phyloP scores from a whole-genome alignment of 2,888 invertebrate genomes.

The Leucoma salicis region DNA sequence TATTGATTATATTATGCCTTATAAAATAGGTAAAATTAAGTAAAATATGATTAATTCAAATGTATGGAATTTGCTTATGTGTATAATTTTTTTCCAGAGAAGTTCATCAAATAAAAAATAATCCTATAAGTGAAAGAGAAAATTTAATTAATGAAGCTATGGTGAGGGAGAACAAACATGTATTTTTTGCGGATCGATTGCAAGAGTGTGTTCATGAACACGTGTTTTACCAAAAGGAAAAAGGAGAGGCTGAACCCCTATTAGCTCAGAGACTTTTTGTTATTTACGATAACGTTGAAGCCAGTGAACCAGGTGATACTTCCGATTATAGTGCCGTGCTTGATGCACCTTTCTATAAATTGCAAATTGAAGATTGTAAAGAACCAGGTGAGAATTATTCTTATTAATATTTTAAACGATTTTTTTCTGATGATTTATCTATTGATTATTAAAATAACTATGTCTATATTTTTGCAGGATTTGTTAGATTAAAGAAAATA shows the following conservation, averaged over 20 bases:
- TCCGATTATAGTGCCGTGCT: conserved; percentile 82
- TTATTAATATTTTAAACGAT: too few species aligned
- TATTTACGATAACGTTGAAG: conserved; percentile 88
- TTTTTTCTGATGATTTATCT: too few species aligned
- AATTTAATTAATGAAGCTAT: conserved; percentile 75
- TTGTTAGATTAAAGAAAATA: conserved; percentile 78
- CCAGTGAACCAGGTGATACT: conserved; percentile 84
- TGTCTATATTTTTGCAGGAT: conserved; percentile 73
- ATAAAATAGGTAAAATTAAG: too few species aligned
- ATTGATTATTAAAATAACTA: too few species aligned
- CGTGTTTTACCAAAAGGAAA: conserved; percentile 74
- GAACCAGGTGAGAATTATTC: conserved; percentile 55
- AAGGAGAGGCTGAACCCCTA: conserved; percentile 76
- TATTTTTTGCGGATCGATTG: conserved; percentile 86
- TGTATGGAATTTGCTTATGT: too few species aligned
- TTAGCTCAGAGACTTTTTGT: conserved; percentile 85
- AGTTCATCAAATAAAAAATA: conserved; percentile 72
- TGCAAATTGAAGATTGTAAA: conserved; percentile 80
- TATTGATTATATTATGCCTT: too few species aligned
- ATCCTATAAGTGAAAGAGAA: conserved; percentile 72
- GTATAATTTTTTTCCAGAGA: conserved; percentile 79
- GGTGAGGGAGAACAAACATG: conserved; percentile 83
- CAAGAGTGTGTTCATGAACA: conserved; percentile 85
- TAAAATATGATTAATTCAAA: too few species aligned
- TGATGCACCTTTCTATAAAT: conserved; percentile 84